Evolutionary conservation across 2,888 invertebrate genomes (phyloP), one percentile per base, ranked within the genome.

Genomic region (Stenotaenia linearis): DNA sequence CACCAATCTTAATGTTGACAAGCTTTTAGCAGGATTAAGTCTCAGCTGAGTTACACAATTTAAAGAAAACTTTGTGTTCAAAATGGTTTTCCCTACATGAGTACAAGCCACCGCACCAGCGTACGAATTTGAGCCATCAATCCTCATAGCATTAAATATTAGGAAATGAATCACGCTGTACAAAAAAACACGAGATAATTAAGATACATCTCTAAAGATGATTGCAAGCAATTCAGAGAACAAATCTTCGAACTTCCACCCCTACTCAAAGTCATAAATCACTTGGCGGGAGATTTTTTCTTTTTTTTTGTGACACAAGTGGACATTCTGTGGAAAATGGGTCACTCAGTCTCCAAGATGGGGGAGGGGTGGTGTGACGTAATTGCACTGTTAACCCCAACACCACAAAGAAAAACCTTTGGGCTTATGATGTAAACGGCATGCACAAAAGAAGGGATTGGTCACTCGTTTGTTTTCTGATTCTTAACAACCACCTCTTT

Each of bases 11-110:
- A 75, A 32, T 15, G 75, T 75, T 75, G 75, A 75, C 77, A 77
- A 23, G 77, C 77, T 77, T 77, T 77, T 77, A 77, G 77, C 77
- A 45, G 77, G 40, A 77, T 77, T 77, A 77, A 45, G 40, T 77
- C 21, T 45, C 77, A 45, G 45, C 37, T 28, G 23, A n/a, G 45
- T 10, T 75, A 69, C 25, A 69, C n/a, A 69, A 69, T 69, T 69
- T 69, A 69, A 69, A 28, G 69, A 12, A 28, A 10, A 7, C 25
- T 28, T 10, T 15, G 28, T 1, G 25, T 69, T 69, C 9, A 28
- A 28, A 69, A 69, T 69, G 69, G 69, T 25, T 69, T 69, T 28
- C 12, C 50, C 69, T 50, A 50, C 23, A 9, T 25, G 28, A 15
- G 69, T 69, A 28, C n/a, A 69, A 4, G 69, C 25, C 69, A 69